phyloP scores from a whole-genome alignment of 2,113 vertebrate species.

The Apodemus sylvaticus region DNA sequence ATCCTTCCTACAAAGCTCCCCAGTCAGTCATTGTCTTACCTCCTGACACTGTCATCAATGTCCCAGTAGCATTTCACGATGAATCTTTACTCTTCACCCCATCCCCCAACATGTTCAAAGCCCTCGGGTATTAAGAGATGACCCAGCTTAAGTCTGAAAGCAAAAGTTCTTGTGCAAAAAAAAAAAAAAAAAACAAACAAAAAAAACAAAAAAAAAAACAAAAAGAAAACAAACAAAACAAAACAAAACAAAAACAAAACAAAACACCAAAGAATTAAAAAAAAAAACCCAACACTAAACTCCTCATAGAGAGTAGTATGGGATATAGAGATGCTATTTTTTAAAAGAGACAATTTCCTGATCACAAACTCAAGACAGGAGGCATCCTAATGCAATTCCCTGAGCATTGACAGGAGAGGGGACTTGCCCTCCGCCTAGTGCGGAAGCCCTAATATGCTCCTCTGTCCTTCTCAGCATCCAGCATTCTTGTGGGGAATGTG shows the following conservation, averaged over 20 bases:
- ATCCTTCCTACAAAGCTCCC: not conserved
- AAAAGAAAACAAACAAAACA: too few relatives aligned
- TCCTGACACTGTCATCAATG: not conserved
- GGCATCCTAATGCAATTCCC: not conserved
- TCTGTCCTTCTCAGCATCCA: not conserved
- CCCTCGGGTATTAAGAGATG: not conserved
- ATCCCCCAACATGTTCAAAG: not conserved
- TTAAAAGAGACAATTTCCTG: not conserved
- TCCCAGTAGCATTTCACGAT: not conserved
- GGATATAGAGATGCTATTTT: not conserved
- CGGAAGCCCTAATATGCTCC: accelerated
- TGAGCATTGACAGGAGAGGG: not conserved
- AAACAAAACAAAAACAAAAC: not conserved
- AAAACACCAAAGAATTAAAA: too few relatives aligned
- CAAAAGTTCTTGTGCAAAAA: not conserved
- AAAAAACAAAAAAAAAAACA: too few relatives aligned
- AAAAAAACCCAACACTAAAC: too few relatives aligned
- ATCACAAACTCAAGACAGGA: not conserved
- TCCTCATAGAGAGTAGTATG: not conserved
- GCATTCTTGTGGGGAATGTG: not conserved
- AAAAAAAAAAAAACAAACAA: too few relatives aligned
- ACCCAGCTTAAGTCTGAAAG: not conserved
- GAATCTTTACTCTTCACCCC: not conserved
- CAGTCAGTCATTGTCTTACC: not conserved
- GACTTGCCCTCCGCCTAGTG: not conserved